Conservation (phyloP, 1,140 invertebrate genomes). For the Tetramorium simillimum region DNA sequence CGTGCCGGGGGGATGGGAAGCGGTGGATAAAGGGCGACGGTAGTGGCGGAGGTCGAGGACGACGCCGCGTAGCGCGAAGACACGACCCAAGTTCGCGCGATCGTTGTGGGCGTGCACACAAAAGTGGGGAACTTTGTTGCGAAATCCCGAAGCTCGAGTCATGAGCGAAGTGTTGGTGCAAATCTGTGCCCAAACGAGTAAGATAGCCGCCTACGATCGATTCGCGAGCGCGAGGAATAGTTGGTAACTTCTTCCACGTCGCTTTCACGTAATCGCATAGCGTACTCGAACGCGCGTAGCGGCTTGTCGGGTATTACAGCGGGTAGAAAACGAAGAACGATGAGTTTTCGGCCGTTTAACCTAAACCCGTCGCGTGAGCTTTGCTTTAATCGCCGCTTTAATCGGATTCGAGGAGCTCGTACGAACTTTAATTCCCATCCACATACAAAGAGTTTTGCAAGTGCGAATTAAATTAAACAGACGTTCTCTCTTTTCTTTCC, state of each 20-base stretch:
- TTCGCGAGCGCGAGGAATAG: constrained; percentile 38
- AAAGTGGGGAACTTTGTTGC: constrained; percentile 47
- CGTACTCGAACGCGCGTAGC: constrained; percentile 11
- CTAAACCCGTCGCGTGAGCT: constrained; percentile 42
- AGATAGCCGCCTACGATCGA: constrained; percentile 28
- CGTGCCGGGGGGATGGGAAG: neutral
- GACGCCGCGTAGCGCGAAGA: constrained; percentile 41
- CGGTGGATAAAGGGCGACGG: neutral
- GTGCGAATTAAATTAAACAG: constrained; percentile 59
- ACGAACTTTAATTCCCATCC: constrained; percentile 48
- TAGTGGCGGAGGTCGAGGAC: neutral
- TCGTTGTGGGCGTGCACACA: constrained; percentile 33
- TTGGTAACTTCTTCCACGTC: constrained; percentile 38
- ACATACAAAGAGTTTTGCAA: constrained; percentile 46
- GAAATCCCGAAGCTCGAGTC: constrained; percentile 20
- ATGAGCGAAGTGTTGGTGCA: constrained; percentile 28
- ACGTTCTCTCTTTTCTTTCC: neutral
- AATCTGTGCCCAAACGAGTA: constrained; percentile 33
- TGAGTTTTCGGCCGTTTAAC: constrained; percentile 55
- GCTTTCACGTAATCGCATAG: constrained; percentile 33
- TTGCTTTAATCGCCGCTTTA: constrained; percentile 56
- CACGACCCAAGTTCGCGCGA: constrained; percentile 46
- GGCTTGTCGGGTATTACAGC: constrained; percentile 4
- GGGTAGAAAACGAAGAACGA: constrained; percentile 30
- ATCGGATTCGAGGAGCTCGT: constrained; percentile 30